phyloP scores from a whole-genome alignment of 2,113 vertebrate genomes.

The Sorex araneus region DNA sequence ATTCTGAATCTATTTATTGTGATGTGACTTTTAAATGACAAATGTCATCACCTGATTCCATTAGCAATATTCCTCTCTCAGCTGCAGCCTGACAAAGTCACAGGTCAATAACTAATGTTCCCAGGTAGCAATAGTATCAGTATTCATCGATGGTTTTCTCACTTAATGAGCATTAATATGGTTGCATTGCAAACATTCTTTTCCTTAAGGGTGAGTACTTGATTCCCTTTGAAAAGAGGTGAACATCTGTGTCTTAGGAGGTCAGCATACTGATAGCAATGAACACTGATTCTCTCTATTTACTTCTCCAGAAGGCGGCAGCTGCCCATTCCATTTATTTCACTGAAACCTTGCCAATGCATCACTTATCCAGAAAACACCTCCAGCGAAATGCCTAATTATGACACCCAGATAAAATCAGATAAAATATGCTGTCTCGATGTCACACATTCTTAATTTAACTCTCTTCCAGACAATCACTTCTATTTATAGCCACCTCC shows the following conservation, averaged over 20 bases:
- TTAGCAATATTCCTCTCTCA: slow-evolving; percentile 78
- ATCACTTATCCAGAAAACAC: slow-evolving; percentile 73
- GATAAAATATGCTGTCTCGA: neutral
- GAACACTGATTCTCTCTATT: slow-evolving; percentile 66
- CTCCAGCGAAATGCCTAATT: slow-evolving; percentile 46
- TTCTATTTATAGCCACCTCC: neutral
- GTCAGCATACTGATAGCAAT: slow-evolving; percentile 60
- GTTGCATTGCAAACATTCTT: slow-evolving; percentile 3
- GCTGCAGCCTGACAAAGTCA: slow-evolving; percentile 76
- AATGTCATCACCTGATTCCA: slow-evolving; percentile 76
- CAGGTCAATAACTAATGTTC: slow-evolving; percentile 77
- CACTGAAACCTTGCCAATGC: slow-evolving; percentile 22
- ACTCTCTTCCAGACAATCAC: slow-evolving; percentile 52
- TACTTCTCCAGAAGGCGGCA: slow-evolving; percentile 62
- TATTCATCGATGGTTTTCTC: slow-evolving; percentile 72
- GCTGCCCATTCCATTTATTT: slow-evolving; percentile 46
- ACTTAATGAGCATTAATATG: slow-evolving; percentile 61
- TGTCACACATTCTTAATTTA: neutral
- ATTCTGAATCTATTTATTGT: slow-evolving; percentile 84
- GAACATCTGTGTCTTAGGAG: slow-evolving; percentile 43
- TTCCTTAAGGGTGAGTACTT: slow-evolving; percentile 25
- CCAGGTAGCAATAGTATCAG: slow-evolving; percentile 71
- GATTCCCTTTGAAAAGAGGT: slow-evolving; percentile 68
- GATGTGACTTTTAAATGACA: slow-evolving; percentile 82
- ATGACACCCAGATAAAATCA: slow-evolving; percentile 47